These are phyloP conservation scores for Rhinogobius similis DNA, from an alignment of 2,113 vertebrate genomes.

Conservation along the genomic window DNA sequence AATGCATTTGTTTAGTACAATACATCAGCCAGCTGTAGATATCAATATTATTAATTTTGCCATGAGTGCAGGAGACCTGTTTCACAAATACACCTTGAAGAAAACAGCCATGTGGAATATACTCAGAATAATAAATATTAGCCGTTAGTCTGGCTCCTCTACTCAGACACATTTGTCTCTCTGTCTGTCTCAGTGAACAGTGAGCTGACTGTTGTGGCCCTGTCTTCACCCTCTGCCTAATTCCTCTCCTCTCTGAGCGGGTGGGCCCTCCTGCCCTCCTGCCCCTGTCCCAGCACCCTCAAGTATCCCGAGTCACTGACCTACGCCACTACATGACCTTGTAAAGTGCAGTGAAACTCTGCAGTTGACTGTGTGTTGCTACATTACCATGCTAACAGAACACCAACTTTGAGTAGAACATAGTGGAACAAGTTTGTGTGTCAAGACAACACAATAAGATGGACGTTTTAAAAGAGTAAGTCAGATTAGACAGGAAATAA, in stretches of 20 bases:
- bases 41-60: background rate
- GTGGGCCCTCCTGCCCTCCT: constrained; percentile 16
- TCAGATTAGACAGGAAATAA: no score
- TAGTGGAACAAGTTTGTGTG: background rate
- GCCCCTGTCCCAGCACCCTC: constrained; percentile 9
- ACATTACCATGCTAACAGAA: constrained; percentile 18
- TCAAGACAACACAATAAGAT: background rate
- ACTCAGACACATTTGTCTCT: constrained; percentile 54
- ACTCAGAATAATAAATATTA: constrained; percentile 25
- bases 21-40: background rate
- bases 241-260: constrained; percentile 14
- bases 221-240: constrained; percentile 20
- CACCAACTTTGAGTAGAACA: background rate
- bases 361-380: constrained; percentile 28
- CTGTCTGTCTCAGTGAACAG: constrained; percentile 45
- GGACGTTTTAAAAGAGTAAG: no score
- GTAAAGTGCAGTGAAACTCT: constrained; percentile 12
- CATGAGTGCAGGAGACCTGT: background rate
- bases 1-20: background rate
- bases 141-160: background rate
- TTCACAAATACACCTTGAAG: background rate
- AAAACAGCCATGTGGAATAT: background rate
- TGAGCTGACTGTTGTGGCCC: constrained; percentile 37
- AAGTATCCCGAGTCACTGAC: constrained; percentile 38
- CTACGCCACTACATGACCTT: constrained; percentile 30